phyloP scores from a whole-genome alignment of 2,888 invertebrate species.

The Lissocephala sabroskyi region DNA sequence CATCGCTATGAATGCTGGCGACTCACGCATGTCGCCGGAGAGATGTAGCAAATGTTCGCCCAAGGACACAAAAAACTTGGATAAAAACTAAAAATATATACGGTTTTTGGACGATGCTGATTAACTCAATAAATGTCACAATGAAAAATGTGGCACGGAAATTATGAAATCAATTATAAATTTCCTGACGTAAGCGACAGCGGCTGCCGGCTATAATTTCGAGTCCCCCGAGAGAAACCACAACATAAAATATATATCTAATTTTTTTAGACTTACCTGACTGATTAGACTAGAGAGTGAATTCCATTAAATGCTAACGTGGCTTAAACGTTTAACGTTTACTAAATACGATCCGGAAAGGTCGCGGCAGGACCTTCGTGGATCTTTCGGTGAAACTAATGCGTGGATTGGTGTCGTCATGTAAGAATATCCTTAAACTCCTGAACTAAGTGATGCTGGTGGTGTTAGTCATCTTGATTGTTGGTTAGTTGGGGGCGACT shows the following conservation, averaged over 20 bases:
- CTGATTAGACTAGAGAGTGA: slow-evolving; percentile 46
- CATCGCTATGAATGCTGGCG: too few species aligned
- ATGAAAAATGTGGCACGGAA: too few species aligned
- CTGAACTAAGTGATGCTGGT: slow-evolving; percentile 23
- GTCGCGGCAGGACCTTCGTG: not conserved
- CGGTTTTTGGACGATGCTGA: not conserved
- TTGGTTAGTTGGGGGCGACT: too few species aligned
- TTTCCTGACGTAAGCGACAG: too few species aligned
- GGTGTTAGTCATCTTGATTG: not conserved
- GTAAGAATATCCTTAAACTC: slow-evolving; percentile 53
- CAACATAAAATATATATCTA: not conserved
- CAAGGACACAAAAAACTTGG: not conserved
- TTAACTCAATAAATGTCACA: not conserved
- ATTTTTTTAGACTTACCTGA: slow-evolving; percentile 40
- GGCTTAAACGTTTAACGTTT: slow-evolving; percentile 51
- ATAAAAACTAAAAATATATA: slow-evolving; percentile 9
- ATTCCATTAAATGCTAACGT: slow-evolving; percentile 67
- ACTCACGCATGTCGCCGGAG: too few species aligned
- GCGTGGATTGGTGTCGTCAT: slow-evolving; percentile 30
- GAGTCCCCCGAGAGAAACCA: too few species aligned
- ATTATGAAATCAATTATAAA: slow-evolving; percentile 1
- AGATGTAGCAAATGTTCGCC: too few species aligned
- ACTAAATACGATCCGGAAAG: too few species aligned
- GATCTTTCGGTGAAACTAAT: slow-evolving; percentile 9
- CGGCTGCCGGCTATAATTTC: not conserved